A percentile compares a stretch with the other conserved stretches of the same genome.
phyloP scores from a whole-genome alignment of 2,113 vertebrate genomes.

The Hippoglossus stenolepis region DNA sequence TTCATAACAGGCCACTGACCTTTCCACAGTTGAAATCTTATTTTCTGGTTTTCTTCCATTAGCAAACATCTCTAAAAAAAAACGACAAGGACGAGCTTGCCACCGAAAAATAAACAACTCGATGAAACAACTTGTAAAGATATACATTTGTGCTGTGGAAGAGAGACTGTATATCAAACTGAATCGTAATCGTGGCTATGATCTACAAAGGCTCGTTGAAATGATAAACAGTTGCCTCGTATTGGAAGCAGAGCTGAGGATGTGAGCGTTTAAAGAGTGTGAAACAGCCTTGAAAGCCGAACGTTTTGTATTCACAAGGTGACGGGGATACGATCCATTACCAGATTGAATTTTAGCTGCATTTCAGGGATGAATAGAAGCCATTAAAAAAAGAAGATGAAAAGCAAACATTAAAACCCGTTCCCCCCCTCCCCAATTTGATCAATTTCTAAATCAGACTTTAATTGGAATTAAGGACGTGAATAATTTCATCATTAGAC shows the following conservation, averaged over 20 bases:
- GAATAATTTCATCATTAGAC: not conserved
- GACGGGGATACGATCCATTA: not conserved
- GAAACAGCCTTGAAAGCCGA: not conserved
- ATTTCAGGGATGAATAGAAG: not conserved
- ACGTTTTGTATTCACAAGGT: not conserved
- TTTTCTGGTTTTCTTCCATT: not conserved
- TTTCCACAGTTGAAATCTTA: conserved; percentile 17
- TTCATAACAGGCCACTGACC: conserved; percentile 61
- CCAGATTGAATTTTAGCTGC: not conserved
- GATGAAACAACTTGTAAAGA: too few species aligned
- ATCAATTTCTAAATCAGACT: not conserved
- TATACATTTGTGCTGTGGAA: not conserved
- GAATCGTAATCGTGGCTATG: not conserved
- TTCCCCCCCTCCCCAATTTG: too few species aligned
- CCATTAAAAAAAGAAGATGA: not conserved
- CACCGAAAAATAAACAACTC: not conserved
- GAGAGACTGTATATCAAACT: not conserved
- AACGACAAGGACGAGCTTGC: not conserved
- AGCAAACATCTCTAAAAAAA: not conserved
- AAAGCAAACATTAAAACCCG: not conserved
- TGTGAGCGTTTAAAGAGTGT: not conserved
- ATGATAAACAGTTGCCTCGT: not conserved
- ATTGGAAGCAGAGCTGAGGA: not conserved
- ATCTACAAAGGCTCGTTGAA: not conserved
- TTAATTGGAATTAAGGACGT: conserved; percentile 12